Base-by-base conservation (phyloP, 2,113 vertebrate species). In the Hylia prasina region DNA sequence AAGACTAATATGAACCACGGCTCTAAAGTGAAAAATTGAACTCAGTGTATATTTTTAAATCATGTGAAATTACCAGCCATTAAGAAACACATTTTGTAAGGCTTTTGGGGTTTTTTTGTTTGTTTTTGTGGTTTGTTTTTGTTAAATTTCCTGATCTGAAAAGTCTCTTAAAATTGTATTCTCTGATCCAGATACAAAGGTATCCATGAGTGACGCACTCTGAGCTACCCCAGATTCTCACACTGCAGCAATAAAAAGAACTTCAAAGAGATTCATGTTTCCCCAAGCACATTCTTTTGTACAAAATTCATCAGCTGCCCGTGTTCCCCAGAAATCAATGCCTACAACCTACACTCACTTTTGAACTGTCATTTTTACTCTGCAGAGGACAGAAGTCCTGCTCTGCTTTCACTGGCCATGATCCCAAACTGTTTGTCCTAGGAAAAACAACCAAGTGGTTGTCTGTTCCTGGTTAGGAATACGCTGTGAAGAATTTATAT, bases 221-320 rank as follows among this genome's bases (percentile, higher is more conserved):
- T 82, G 63, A 93, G 39, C 64, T 82, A 90, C 50, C 58, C 66
- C 56, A 69, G 25, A 86, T 81, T 77, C 82, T 83, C 89, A 66
- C 72, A 71, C 1, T 56, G 80, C 51, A 71, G 69, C 69, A 92
- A 57, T 28, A 73, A 85, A 76, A 53, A 69, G 40, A 73, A 77
- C 75, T 82, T 90, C 85, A 90, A 85, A 91, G 82, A 45, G 28
- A 54, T 76, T 88, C n/a, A n/a, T n/a, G 24, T 87, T 94, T 94
- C 80, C 76, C 47, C 42, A 70, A 88, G 64, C 27, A 83, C 54
- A 40, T 9, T 77, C 22, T 87, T 73, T 50, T 47, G 42, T 60
- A 81, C 17, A 20, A 70, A 92, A 92, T 83, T 57, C 39, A 87
- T 82, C 66, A 94, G 11, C 51, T 87, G 42, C 15, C 42, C 3